Percentiles rank a stretch among this genome's conserved stretches.
phyloP scores from a whole-genome alignment of 2,888 invertebrate genomes.

The Chrysolina oricalcia region DNA sequence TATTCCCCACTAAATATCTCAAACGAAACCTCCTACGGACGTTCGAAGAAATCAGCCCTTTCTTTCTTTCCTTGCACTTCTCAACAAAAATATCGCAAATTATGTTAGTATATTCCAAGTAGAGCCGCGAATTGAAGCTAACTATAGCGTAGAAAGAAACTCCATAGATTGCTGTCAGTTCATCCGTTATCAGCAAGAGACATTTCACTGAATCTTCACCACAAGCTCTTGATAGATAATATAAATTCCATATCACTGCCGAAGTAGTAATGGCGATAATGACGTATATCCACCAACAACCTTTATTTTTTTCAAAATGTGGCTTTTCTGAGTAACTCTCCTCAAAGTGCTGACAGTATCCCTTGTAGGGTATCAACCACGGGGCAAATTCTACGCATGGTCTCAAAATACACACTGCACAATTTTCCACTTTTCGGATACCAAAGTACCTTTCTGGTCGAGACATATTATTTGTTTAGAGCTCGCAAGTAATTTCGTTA shows the following conservation, averaged over 20 bases:
- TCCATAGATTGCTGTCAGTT: neutral
- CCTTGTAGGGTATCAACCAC: neutral
- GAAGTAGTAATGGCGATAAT: neutral
- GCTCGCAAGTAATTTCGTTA: too few relatives aligned
- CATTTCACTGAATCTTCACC: neutral
- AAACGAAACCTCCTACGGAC: neutral
- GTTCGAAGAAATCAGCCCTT: neutral
- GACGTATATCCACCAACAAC: neutral
- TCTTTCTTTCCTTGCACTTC: neutral
- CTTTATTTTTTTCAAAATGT: neutral
- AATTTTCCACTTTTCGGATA: neutral
- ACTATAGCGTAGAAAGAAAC: neutral
- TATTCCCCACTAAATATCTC: neutral
- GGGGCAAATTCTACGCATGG: conserved; percentile 5
- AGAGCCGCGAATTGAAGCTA: neutral
- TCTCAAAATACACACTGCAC: neutral
- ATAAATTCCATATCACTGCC: neutral
- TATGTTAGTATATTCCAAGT: neutral
- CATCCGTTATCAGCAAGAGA: neutral
- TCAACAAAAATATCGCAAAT: neutral
- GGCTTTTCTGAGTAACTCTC: neutral
- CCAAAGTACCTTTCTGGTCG: neutral
- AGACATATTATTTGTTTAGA: too few relatives aligned
- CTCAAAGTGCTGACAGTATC: neutral
- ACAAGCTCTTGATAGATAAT: neutral